These are phyloP conservation scores for Hirtodrosophila trivittata DNA, from an alignment of 2,888 invertebrate genomes.

Conservation along the genomic window DNA sequence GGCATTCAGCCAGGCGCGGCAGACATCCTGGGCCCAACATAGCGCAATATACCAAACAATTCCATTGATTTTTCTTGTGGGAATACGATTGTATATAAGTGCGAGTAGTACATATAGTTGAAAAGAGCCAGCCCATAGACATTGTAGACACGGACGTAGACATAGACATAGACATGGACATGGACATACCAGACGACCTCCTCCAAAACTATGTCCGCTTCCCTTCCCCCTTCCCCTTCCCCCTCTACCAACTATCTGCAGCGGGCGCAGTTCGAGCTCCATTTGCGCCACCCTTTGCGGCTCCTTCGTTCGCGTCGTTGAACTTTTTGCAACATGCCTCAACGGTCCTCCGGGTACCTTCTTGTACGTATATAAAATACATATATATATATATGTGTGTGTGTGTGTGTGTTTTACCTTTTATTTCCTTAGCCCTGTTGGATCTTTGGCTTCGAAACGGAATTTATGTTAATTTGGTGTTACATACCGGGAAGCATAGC, in stretches of 20 bases:
- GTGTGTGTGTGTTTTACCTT: slow-evolving; percentile 22
- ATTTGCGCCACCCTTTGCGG: slow-evolving; percentile 35
- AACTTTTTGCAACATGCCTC: slow-evolving; percentile 70
- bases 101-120: slow-evolving; percentile 43
- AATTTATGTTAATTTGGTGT: slow-evolving; percentile 76
- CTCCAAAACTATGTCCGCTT: not conserved
- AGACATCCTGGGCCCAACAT: slow-evolving; percentile 15
- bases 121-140: slow-evolving; percentile 15
- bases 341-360: slow-evolving; percentile 4
- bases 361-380: slow-evolving; percentile 3
- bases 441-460: slow-evolving; percentile 43
- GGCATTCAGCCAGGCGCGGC: slow-evolving; percentile 26
- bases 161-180: slow-evolving; percentile 25
- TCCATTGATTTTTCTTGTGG: slow-evolving; percentile 79
- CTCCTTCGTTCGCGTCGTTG: slow-evolving; percentile 66
- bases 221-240: too few species aligned
- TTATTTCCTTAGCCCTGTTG: slow-evolving; percentile 11
- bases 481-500: slow-evolving; percentile 54
- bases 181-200: not conserved
- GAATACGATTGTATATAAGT: slow-evolving; percentile 63
- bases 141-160: slow-evolving; percentile 12
- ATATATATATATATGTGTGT: too few species aligned
- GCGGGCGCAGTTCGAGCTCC: slow-evolving; percentile 19
- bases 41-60: slow-evolving; percentile 73
- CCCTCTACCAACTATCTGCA: slow-evolving; percentile 6